These are phyloP conservation scores for Neopipo cinnamomea DNA, from an alignment of 2,113 vertebrate species.

Conservation along the genomic window DNA sequence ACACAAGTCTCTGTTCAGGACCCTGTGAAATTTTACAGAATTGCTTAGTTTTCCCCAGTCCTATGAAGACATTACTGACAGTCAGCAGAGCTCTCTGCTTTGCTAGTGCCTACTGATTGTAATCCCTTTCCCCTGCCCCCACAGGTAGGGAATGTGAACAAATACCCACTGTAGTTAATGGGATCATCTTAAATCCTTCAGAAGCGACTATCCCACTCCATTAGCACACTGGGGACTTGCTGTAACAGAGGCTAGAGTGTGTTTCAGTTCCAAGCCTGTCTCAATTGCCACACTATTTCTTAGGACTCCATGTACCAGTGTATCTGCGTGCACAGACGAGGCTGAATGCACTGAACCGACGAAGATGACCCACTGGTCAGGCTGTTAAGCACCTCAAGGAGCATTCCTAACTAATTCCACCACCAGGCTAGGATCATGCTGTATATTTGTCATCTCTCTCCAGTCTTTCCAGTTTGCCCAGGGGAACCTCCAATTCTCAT, in stretches of 20 bases:
- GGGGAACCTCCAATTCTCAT: background rate
- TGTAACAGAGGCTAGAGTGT: background rate
- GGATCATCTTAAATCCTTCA: conserved; percentile 43
- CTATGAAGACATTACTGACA: conserved; percentile 11
- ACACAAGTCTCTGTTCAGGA: background rate
- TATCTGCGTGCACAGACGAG: background rate
- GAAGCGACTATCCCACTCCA: background rate
- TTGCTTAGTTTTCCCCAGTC: background rate
- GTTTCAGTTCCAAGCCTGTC: background rate
- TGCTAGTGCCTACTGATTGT: background rate
- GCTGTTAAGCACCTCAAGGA: background rate
- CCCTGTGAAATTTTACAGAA: background rate
- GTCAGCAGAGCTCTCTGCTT: conserved; percentile 14
- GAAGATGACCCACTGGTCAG: background rate
- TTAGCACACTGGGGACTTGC: background rate
- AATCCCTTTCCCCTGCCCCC: background rate
- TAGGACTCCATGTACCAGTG: background rate
- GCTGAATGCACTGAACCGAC: background rate
- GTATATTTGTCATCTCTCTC: background rate
- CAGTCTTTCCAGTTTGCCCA: background rate
- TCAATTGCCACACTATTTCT: background rate
- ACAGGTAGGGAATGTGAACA: conserved; percentile 10
- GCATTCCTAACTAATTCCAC: background rate
- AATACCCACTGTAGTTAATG: conserved; percentile 45
- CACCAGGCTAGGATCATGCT: background rate